Evolutionary conservation across 2,888 invertebrate genomes (phyloP).

Genomic region (Drosophila cracens): DNA sequence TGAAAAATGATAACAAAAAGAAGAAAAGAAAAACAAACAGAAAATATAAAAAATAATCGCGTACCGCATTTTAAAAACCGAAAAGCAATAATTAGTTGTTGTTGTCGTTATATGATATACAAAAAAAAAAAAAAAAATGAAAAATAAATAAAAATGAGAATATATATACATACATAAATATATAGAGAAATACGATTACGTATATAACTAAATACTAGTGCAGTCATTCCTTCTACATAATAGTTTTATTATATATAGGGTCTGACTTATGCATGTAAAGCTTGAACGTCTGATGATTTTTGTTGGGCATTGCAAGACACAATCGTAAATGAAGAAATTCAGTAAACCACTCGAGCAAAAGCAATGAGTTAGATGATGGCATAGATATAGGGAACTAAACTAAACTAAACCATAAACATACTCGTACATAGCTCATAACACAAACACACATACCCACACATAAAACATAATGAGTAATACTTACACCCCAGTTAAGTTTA

Average conservation of each 20-base stretch:
- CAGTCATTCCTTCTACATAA: conserved; percentile 75
- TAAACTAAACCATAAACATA: conserved; percentile 37
- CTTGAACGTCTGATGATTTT: conserved; percentile 77
- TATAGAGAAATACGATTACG: conserved; percentile 59
- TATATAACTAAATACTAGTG: conserved; percentile 57
- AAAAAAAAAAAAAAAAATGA: conserved; percentile 35
- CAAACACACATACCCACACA: neutral
- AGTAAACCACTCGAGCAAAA: conserved; percentile 28
- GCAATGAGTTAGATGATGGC: conserved; percentile 39
- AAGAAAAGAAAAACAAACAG: conserved; percentile 12
- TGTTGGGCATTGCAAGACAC: conserved; percentile 81
- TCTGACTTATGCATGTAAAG: conserved; percentile 69
- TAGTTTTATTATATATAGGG: conserved; percentile 59
- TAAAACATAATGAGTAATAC: conserved; percentile 33
- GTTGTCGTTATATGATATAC: conserved; percentile 76
- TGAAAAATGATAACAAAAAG: conserved; percentile 20
- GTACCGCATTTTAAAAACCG: conserved; percentile 74
- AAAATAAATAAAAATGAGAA: conserved; percentile 32
- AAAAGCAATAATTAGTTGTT: conserved; percentile 81
- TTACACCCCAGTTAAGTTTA: conserved; percentile 70
- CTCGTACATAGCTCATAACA: conserved; percentile 45
- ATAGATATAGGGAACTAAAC: conserved; percentile 28
- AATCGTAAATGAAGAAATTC: conserved; percentile 69
- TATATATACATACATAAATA: conserved; percentile 59
- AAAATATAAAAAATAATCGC: conserved; percentile 49